phyloP scores from a whole-genome alignment of 2,113 vertebrate genomes.

The Sminthopsis crassicaudata region DNA sequence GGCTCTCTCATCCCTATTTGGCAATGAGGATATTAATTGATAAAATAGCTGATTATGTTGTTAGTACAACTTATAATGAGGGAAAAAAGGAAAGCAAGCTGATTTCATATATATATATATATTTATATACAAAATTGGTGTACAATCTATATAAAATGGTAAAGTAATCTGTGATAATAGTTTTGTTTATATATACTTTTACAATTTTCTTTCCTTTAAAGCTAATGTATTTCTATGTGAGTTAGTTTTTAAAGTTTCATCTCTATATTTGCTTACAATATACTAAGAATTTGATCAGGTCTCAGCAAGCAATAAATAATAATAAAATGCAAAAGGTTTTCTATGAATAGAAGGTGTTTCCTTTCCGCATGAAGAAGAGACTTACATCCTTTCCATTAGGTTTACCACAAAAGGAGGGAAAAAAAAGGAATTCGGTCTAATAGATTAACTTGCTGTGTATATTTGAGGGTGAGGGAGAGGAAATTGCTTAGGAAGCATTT shows the following conservation, averaged over 20 bases:
- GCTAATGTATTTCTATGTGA: constrained; percentile 13
- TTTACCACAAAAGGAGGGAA: constrained; percentile 73
- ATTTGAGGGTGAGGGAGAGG: constrained; percentile 67
- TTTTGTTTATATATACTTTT: constrained; percentile 33
- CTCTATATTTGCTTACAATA: constrained; percentile 38
- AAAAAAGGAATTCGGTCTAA: constrained; percentile 72
- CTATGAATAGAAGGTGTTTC: constrained; percentile 31
- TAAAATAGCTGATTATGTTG: not conserved
- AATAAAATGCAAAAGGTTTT: constrained; percentile 53
- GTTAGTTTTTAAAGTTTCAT: not conserved
- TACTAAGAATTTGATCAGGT: not conserved
- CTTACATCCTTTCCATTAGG: constrained; percentile 71
- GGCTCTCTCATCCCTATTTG: not conserved
- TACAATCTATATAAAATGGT: constrained; percentile 17
- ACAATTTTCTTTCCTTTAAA: not conserved
- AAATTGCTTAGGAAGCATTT: constrained; percentile 82
- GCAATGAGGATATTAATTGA: not conserved
- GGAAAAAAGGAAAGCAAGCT: not conserved
- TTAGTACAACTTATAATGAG: not conserved
- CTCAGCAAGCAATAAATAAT: constrained; percentile 31
- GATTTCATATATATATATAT: no score
- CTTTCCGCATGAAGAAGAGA: constrained; percentile 65
- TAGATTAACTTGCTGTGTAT: constrained; percentile 77
- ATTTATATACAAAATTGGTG: constrained; percentile 11
- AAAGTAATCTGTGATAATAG: constrained; percentile 41